Conservation (phyloP, 2,797 vertebrate genomes). For the Myiothlypis chrysogaster region DNA sequence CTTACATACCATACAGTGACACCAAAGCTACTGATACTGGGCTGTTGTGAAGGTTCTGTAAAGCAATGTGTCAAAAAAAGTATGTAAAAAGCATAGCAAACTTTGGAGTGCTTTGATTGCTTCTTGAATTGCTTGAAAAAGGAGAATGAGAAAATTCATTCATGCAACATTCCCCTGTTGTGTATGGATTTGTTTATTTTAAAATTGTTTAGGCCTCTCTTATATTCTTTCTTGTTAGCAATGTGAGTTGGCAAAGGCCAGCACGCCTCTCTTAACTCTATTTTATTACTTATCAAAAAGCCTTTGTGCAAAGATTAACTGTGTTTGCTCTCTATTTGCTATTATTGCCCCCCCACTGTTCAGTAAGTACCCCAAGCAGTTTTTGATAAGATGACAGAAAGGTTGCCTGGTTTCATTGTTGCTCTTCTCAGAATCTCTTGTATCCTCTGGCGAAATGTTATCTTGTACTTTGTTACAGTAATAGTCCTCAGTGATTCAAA, state of each 20-base stretch:
- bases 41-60: constrained; percentile 10
- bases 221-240: not conserved
- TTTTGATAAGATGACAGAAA: constrained; percentile 70
- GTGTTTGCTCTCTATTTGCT: constrained; percentile 69
- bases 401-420: constrained; percentile 71
- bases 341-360: constrained; percentile 62
- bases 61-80: constrained; percentile 21
- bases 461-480: constrained; percentile 71
- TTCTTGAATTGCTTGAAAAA: constrained; percentile 6
- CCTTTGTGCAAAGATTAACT: constrained; percentile 69
- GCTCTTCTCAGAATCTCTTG: constrained; percentile 67
- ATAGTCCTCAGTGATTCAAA: constrained; percentile 65
- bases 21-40: constrained; percentile 31
- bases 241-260: not conserved
- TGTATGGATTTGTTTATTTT: constrained; percentile 9
- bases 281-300: constrained; percentile 63
- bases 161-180: not conserved
- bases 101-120: constrained; percentile 1
- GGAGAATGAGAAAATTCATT: not conserved
- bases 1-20: constrained; percentile 41
- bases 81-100: not conserved
- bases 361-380: constrained; percentile 60
- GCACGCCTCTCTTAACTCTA: not conserved
- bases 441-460: constrained; percentile 69
- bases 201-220: constrained; percentile 17